phyloP scores from a whole-genome alignment of 2,888 invertebrate species.

The Diplazon laetatorius region DNA sequence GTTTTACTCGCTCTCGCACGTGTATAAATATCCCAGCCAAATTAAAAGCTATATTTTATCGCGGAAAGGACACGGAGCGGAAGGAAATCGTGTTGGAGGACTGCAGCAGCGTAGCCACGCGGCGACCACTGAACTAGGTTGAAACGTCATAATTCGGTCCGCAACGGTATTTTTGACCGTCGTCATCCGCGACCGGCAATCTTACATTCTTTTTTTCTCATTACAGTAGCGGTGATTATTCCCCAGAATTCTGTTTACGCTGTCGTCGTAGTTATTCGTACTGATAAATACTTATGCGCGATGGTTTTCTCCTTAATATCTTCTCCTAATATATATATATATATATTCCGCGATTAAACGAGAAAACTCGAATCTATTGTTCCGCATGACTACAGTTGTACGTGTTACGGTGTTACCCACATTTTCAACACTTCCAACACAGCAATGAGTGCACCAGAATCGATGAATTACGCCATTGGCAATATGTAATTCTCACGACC shows the following conservation, averaged over 20 bases:
- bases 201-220: no score
- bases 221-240: not conserved
- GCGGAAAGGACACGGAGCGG: conserved; percentile 30
- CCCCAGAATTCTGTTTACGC: not conserved
- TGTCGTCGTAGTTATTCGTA: not conserved
- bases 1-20: conserved; percentile 61
- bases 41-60: conserved; percentile 67
- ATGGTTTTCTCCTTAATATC: no score
- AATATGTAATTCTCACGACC: not conserved
- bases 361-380: no score
- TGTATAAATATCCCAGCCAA: conserved; percentile 66
- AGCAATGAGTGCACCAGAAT: not conserved
- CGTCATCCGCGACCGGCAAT: conserved; percentile 10
- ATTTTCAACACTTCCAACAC: no score
- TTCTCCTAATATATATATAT: no score
- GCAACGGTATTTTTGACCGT: conserved; percentile 11
- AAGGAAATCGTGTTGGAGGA: not conserved
- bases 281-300: no score
- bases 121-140: conserved; percentile 40
- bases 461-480: conserved; percentile 8
- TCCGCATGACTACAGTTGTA: no score
- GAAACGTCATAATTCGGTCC: conserved; percentile 47
- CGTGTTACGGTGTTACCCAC: no score
- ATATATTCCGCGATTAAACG: no score
- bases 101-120: not conserved